Conservation (phyloP, 2,888 invertebrate genomes). For the Augiades crinisus region DNA sequence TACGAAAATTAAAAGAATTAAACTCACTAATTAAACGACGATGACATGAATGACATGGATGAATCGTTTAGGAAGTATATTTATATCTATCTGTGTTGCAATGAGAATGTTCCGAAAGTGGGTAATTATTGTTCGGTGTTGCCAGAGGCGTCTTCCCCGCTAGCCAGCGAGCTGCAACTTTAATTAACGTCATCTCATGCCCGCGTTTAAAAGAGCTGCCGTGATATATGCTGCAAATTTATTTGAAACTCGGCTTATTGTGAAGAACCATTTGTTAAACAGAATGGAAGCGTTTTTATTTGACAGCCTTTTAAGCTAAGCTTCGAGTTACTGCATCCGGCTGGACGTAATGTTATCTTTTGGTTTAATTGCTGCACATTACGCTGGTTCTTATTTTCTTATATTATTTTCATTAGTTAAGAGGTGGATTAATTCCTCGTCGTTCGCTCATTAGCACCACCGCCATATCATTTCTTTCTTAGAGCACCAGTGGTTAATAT, state of each 20-base stretch:
- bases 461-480: too few relatives aligned
- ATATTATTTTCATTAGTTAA: too few relatives aligned
- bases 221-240: constrained; percentile 54
- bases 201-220: constrained; percentile 43
- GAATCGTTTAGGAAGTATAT: neutral
- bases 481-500: too few relatives aligned
- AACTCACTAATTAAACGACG: neutral
- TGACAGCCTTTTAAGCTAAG: constrained; percentile 32
- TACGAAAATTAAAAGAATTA: too few relatives aligned
- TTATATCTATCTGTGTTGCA: neutral
- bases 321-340: constrained; percentile 4
- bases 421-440: too few relatives aligned
- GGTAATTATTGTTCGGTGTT: constrained; percentile 41
- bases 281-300: constrained; percentile 42
- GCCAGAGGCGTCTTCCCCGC: constrained; percentile 35
- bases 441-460: too few relatives aligned
- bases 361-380: too few relatives aligned
- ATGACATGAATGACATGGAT: constrained; percentile 1
- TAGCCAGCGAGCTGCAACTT: constrained; percentile 39
- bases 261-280: constrained; percentile 44
- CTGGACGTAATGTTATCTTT: too few relatives aligned
- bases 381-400: too few relatives aligned
- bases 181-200: constrained; percentile 59
- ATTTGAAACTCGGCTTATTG: constrained; percentile 45
- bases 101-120: constrained; percentile 43